Percentiles rank a stretch among this genome's conserved stretches.
These are phyloP conservation scores for Fringilla coelebs DNA, from an alignment of 2,797 vertebrate genomes.

Conservation along the genomic window DNA sequence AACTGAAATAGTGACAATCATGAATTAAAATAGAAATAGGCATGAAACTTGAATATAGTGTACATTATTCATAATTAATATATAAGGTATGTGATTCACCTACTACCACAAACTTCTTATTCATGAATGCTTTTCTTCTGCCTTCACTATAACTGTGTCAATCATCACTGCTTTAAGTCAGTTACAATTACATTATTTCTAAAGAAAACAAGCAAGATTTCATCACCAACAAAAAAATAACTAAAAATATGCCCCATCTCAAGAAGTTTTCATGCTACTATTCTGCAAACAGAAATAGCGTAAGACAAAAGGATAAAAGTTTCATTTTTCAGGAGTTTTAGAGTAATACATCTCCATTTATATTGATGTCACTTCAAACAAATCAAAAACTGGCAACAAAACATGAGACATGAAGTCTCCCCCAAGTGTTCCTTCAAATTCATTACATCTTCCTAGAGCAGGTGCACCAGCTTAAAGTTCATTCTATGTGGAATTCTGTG, in stretches of 20 bases:
- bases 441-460: slow-evolving; percentile 2
- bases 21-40: not conserved
- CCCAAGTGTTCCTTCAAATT: slow-evolving; percentile 52
- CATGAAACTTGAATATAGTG: not conserved
- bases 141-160: not conserved
- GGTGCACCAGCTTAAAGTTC: not conserved
- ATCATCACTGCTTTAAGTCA: not conserved
- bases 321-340: not conserved
- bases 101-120: not conserved
- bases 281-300: not conserved
- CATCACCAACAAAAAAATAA: not conserved
- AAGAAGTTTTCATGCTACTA: not conserved
- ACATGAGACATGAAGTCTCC: slow-evolving; percentile 49
- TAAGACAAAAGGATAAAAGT: not conserved
- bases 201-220: not conserved
- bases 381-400: not conserved
- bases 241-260: not conserved
- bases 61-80: not conserved
- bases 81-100: not conserved
- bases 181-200: not conserved
- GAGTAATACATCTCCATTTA: not conserved
- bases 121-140: not conserved
- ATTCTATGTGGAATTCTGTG: not conserved
- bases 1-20: not conserved
- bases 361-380: not conserved